These are phyloP conservation scores for Heliconius erato DNA, from an alignment of 2,888 invertebrate genomes.

Conservation along the genomic window DNA sequence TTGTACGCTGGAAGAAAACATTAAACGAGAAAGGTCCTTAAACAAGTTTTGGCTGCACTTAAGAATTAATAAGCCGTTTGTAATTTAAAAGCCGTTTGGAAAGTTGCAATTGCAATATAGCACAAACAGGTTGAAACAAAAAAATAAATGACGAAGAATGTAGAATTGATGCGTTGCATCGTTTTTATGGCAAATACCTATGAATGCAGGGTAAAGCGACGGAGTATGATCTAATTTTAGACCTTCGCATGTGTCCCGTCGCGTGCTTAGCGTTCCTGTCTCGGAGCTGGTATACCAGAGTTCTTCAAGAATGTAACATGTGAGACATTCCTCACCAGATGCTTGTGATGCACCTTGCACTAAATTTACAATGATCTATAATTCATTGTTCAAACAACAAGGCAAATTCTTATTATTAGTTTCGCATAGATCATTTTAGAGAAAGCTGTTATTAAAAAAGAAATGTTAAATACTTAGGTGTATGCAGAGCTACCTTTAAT, in stretches of 20 bases:
- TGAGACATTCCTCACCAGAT: constrained; percentile 40
- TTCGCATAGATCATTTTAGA: not conserved
- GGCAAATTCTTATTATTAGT: not conserved
- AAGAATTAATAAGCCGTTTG: constrained; percentile 35
- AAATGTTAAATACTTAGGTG: constrained; percentile 53
- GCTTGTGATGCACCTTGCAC: constrained; percentile 20
- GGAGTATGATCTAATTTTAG: constrained; percentile 77
- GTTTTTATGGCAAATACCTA: constrained; percentile 55
- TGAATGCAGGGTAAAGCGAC: constrained; percentile 63
- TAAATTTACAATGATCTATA: not conserved
- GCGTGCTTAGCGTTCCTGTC: constrained; percentile 72
- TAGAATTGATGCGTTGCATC: constrained; percentile 14
- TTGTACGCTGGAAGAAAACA: constrained; percentile 35
- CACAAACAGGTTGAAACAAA: constrained; percentile 10
- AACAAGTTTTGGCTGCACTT: constrained; percentile 44
- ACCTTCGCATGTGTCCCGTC: constrained; percentile 62
- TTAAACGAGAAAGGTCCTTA: constrained; percentile 54
- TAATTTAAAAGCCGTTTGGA: constrained; percentile 37
- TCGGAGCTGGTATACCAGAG: constrained; percentile 53
- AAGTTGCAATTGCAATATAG: constrained; percentile 43
- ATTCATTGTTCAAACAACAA: not conserved
- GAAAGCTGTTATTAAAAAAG: constrained; percentile 47
- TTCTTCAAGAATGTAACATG: constrained; percentile 52
- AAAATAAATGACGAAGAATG: not conserved
- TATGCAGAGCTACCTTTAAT: constrained; percentile 64